These are phyloP conservation scores for Columba janthina DNA, from an alignment of 2,113 vertebrate genomes.

Conservation along the genomic window DNA sequence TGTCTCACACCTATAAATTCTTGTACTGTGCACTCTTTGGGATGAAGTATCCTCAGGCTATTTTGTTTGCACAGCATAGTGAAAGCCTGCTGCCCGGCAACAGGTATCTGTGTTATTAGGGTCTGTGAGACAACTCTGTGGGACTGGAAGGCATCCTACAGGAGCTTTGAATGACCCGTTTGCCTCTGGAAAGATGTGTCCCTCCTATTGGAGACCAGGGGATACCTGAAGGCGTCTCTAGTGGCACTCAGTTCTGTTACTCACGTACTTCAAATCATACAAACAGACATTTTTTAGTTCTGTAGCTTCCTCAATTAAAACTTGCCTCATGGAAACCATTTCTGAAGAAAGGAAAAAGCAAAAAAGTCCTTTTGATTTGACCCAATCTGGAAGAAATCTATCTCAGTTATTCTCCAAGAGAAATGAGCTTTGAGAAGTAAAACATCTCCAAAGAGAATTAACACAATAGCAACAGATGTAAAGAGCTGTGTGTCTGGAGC, in stretches of 20 bases:
- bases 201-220: not conserved
- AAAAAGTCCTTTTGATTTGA: not conserved
- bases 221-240: not conserved
- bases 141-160: not conserved
- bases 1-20: not conserved
- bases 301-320: not conserved
- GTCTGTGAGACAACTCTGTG: not conserved
- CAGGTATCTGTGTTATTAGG: not conserved
- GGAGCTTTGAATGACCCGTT: not conserved
- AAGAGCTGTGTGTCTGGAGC: not conserved
- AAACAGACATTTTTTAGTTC: not conserved
- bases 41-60: not conserved
- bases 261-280: not conserved
- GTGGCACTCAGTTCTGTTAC: not conserved
- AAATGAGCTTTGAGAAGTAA: not conserved
- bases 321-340: not conserved
- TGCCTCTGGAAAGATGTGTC: not conserved
- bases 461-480: conserved; percentile 9
- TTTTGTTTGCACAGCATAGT: not conserved
- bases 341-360: not conserved
- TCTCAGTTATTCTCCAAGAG: not conserved
- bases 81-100: not conserved
- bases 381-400: not conserved
- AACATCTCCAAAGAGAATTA: not conserved
- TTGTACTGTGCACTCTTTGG: not conserved